Evolutionary conservation across 2,113 vertebrate species (phyloP).

Genomic region (Eudyptes chrysolophus): DNA sequence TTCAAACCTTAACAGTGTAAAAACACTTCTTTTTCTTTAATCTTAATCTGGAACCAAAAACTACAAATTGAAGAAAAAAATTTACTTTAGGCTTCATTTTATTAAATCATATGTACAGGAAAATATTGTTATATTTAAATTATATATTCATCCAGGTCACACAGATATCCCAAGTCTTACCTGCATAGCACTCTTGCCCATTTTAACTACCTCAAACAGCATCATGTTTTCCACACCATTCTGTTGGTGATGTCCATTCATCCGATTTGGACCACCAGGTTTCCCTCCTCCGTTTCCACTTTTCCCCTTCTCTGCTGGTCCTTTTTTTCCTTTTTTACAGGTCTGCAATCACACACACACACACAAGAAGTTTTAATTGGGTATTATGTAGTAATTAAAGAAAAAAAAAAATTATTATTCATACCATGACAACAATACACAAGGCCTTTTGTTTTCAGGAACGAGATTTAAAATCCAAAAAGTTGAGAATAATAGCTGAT

Average conservation of each 20-base stretch:
- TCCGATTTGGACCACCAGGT: conserved; percentile 84
- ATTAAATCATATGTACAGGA: background rate
- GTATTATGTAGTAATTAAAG: background rate
- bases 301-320: conserved; percentile 90
- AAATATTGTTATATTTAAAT: background rate
- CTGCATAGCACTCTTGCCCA: conserved; percentile 99
- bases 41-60: background rate
- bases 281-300: conserved; percentile 83
- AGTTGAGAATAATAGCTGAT: background rate
- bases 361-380: background rate
- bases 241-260: conserved; percentile 99
- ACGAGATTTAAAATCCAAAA: background rate
- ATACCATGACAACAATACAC: background rate
- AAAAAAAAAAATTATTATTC: background rate
- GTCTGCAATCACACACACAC: conserved; percentile 70
- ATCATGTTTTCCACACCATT: conserved; percentile 99
- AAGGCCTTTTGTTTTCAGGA: background rate
- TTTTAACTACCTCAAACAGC: conserved; percentile 97
- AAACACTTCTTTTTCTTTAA: background rate
- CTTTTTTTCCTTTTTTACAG: conserved; percentile 94
- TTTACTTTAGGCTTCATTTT: background rate
- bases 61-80: background rate
- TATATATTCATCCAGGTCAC: background rate
- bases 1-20: background rate
- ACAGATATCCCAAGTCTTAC: conserved; percentile 69